Base-by-base conservation (phyloP, 2,888 invertebrate species). In the Pollenia labialis region DNA sequence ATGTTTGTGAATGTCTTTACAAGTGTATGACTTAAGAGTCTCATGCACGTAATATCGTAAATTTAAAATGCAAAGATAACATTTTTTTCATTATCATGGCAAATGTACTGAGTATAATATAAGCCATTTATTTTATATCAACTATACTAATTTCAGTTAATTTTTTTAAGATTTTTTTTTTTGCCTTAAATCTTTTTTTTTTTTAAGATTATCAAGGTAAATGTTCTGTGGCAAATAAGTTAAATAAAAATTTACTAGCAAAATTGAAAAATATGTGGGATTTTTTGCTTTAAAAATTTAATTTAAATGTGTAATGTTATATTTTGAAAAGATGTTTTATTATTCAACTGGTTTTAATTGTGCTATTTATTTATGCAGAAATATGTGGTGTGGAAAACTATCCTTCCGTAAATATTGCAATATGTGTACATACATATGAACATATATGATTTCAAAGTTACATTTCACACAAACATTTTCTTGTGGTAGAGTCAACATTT, bases 351-450 rank as follows among this genome's bases (percentile, higher is more conserved):
- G 60, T 18, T 62, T 62, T 62, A 46, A 56, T 54, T 66, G 23
- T 32, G 46, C 46, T 54, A 48, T 48, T 50, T 74, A 7, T 50
- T 56, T 74, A 64, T 14, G 23, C n/a, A 68, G 16, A 64, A 64
- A 23, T 64, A 54, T 74, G 64, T 74, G 66, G 42, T 40, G 18
- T 52, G 7, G n/a, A 48, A 81, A 84, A 79, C 83, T 84, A 84
- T 84, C 56, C 83, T 84, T 84, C 79, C 83, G 54, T 71, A 71
- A 69, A 40, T 81, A 18, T 64, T 50, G 56, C 44, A 46, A 74
- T 48, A 58, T 32, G 32, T 32, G 32, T 32, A 6, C 6, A 32
- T 32, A 32, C 32, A 6, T 32, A 16, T 12, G 44, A 48, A 52
- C n/a, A 14, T 54, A 4, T 54, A 32, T 32, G 32, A 54, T 54